Evolutionary conservation across 2,113 vertebrate species (phyloP).

Genomic region (Tor tambroides): DNA sequence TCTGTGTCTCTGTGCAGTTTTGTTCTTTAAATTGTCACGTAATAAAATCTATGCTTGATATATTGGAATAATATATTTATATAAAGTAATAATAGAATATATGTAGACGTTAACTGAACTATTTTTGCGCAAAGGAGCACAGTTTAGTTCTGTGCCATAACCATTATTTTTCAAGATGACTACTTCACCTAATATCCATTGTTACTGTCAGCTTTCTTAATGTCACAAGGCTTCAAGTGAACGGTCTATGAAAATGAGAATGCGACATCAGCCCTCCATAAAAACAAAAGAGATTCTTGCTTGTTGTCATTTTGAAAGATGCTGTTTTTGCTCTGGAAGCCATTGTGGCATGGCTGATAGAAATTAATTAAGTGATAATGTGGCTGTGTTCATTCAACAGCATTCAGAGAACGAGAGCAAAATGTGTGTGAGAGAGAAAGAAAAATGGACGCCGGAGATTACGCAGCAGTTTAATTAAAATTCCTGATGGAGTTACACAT

Average conservation of each 20-base stretch:
- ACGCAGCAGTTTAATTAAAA: slow-evolving; percentile 65
- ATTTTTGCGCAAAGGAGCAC: neutral
- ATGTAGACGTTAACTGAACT: neutral
- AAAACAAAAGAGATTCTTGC: slow-evolving; percentile 53
- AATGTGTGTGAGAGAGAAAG: slow-evolving; percentile 47
- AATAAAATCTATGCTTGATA: neutral
- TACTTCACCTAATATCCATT: slow-evolving; percentile 15
- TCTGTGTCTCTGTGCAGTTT: neutral
- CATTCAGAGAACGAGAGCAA: slow-evolving; percentile 61
- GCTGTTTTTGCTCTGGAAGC: slow-evolving; percentile 57
- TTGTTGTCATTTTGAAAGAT: slow-evolving; percentile 59
- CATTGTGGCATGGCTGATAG: slow-evolving; percentile 62
- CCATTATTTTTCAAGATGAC: slow-evolving; percentile 12
- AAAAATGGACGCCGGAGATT: slow-evolving; percentile 62
- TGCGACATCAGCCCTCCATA: slow-evolving; percentile 43
- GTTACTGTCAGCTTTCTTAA: neutral
- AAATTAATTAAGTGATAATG: slow-evolving; percentile 74
- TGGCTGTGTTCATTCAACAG: slow-evolving; percentile 61
- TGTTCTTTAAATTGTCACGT: neutral
- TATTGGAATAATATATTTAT: neutral
- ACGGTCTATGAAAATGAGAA: slow-evolving; percentile 38
- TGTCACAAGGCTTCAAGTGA: slow-evolving; percentile 21
- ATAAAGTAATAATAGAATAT: neutral
- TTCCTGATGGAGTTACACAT: slow-evolving; percentile 61
- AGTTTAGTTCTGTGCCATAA: neutral